Evolutionary conservation across 2,888 invertebrate species (phyloP).

Genomic region (Drosophila cognata): DNA sequence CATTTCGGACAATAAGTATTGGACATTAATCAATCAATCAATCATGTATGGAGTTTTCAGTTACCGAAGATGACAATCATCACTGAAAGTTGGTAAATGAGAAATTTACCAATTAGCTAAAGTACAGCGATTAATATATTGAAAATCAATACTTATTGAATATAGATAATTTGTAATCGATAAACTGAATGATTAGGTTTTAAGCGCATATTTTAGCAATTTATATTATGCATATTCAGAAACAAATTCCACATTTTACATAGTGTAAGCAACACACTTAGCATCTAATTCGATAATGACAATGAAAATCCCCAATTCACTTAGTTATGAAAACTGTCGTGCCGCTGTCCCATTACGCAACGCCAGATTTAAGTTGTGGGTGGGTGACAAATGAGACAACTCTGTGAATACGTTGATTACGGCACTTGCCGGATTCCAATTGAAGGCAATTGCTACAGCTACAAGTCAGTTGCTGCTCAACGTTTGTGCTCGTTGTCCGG

Average conservation of each 20-base stretch:
- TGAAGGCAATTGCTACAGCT: slow-evolving; percentile 15
- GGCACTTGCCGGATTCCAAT: slow-evolving; percentile 14
- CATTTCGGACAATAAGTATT: neutral
- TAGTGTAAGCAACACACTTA: slow-evolving; percentile 16
- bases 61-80: neutral
- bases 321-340: slow-evolving; percentile 23
- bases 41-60: neutral
- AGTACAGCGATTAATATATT: neutral
- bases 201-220: neutral
- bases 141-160: neutral
- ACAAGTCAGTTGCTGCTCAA: slow-evolving; percentile 31
- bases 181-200: neutral
- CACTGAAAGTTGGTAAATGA: neutral
- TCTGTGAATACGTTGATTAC: slow-evolving; percentile 2
- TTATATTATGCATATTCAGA: neutral
- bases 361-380: neutral
- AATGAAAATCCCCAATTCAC: slow-evolving; percentile 4
- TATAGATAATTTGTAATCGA: neutral
- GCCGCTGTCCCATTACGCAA: slow-evolving; percentile 18
- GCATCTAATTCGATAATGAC: slow-evolving; percentile 42
- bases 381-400: slow-evolving; percentile 5
- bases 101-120: neutral
- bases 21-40: neutral
- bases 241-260: slow-evolving; percentile 6
- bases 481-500: slow-evolving; percentile 5